A percentile compares a stretch with the other conserved stretches of the same genome.
Evolutionary conservation across 2,888 invertebrate genomes (phyloP).

Genomic region (Tholera decimalis): DNA sequence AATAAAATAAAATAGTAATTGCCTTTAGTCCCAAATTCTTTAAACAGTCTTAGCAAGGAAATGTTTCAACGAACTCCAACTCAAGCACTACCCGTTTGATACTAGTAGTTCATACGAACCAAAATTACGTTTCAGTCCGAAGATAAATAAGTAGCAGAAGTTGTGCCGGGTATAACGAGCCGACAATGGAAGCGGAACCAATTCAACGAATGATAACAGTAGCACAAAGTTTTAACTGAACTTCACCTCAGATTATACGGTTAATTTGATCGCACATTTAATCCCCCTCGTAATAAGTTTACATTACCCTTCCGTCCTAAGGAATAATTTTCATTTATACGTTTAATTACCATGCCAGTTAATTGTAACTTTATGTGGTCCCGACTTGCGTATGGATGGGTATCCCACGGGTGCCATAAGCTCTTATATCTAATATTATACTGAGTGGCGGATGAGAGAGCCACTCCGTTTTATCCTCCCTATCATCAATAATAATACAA

Average conservation of each 20-base stretch:
- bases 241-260: constrained; percentile 69
- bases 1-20: too few relatives aligned
- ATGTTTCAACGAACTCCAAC: neutral
- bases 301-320: constrained; percentile 54
- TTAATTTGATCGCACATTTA: constrained; percentile 71
- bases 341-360: constrained; percentile 52
- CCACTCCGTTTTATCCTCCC: neutral
- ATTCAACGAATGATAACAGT: constrained; percentile 63
- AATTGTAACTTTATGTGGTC: constrained; percentile 50
- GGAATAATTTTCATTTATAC: constrained; percentile 54
- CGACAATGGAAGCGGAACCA: constrained; percentile 57
- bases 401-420: constrained; percentile 40
- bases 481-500: constrained; percentile 47
- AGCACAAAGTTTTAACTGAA: constrained; percentile 72
- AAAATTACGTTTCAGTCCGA: constrained; percentile 18
- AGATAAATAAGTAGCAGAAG: constrained; percentile 60
- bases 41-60: neutral
- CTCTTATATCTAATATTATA: constrained; percentile 51
- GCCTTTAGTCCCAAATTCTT: neutral
- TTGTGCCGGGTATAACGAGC: constrained; percentile 60
- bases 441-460: constrained; percentile 15
- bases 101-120: constrained; percentile 9
- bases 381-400: constrained; percentile 19
- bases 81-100: constrained; percentile 6
- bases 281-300: constrained; percentile 67